phyloP scores from a whole-genome alignment of 2,888 invertebrate genomes.

The Eucera pruinosa region DNA sequence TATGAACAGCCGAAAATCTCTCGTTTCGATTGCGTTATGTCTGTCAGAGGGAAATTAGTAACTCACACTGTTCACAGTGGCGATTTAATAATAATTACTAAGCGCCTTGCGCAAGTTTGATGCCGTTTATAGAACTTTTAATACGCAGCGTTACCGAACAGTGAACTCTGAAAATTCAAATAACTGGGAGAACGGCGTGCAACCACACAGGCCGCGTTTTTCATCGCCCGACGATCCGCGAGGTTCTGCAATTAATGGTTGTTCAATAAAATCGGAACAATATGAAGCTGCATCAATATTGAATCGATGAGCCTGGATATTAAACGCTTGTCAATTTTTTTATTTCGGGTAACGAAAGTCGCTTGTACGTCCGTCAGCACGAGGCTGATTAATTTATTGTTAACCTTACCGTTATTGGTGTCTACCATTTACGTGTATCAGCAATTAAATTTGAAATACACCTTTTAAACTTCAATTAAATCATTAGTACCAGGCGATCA shows the following conservation, averaged over 20 bases:
- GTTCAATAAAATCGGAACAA: constrained; percentile 33
- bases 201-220: constrained; percentile 4
- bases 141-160: background rate
- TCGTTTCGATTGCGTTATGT: constrained; percentile 2
- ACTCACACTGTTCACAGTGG: background rate
- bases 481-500: no score
- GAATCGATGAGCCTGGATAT: constrained; percentile 8
- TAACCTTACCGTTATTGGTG: background rate
- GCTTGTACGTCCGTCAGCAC: no score
- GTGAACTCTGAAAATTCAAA: constrained; percentile 3
- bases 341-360: background rate
- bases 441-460: background rate
- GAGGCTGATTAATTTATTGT: constrained; percentile 21
- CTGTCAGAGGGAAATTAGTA: background rate
- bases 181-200: constrained; percentile 8
- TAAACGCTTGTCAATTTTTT: constrained; percentile 2
- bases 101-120: background rate
- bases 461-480: background rate
- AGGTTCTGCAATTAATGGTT: constrained; percentile 34
- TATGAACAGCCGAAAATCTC: background rate
- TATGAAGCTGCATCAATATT: constrained; percentile 26
- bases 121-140: constrained; percentile 46
- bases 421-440: constrained; percentile 6
- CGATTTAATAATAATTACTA: constrained; percentile 36
- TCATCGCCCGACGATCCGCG: background rate